phyloP scores from a whole-genome alignment of 1,140 invertebrate species.

The Panagrolaimus sp. region DNA sequence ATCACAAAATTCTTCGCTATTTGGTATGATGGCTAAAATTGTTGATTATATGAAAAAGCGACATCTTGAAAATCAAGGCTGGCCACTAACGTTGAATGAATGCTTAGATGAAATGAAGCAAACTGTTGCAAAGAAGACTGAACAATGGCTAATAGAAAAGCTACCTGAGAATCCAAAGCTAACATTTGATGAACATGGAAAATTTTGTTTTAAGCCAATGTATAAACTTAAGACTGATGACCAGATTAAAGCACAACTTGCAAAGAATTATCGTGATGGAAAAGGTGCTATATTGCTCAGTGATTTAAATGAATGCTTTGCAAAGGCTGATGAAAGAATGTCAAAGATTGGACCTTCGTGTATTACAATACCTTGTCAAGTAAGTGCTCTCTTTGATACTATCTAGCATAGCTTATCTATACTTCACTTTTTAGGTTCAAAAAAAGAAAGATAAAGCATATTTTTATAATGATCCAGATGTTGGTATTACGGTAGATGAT shows the following conservation, averaged over 20 bases:
- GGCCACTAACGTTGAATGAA: conserved; percentile 83
- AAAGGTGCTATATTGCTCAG: conserved; percentile 84
- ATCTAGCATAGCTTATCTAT: not conserved
- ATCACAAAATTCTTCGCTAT: conserved; percentile 57
- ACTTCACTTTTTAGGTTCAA: conserved; percentile 69
- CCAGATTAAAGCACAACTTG: conserved; percentile 68
- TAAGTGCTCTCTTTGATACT: conserved; percentile 16
- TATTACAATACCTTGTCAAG: conserved; percentile 50
- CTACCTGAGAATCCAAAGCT: conserved; percentile 71
- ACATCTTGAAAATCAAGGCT: conserved; percentile 64
- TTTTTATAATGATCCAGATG: conserved; percentile 90
- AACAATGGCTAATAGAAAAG: conserved; percentile 69
- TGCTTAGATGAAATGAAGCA: conserved; percentile 97
- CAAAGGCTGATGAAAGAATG: conserved; percentile 82
- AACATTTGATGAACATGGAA: conserved; percentile 65
- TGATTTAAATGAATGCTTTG: conserved; percentile 90
- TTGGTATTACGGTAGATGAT: conserved; percentile 79
- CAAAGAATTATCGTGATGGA: conserved; percentile 88
- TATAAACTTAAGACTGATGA: conserved; percentile 71
- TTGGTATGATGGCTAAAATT: conserved; percentile 89
- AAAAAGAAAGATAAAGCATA: conserved; percentile 81
- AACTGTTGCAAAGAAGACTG: conserved; percentile 76
- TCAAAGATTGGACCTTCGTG: conserved; percentile 65
- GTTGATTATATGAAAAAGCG: conserved; percentile 86
- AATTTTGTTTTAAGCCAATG: conserved; percentile 84